phyloP scores from a whole-genome alignment of 2,797 vertebrate genomes.

The Melopsittacus undulatus region DNA sequence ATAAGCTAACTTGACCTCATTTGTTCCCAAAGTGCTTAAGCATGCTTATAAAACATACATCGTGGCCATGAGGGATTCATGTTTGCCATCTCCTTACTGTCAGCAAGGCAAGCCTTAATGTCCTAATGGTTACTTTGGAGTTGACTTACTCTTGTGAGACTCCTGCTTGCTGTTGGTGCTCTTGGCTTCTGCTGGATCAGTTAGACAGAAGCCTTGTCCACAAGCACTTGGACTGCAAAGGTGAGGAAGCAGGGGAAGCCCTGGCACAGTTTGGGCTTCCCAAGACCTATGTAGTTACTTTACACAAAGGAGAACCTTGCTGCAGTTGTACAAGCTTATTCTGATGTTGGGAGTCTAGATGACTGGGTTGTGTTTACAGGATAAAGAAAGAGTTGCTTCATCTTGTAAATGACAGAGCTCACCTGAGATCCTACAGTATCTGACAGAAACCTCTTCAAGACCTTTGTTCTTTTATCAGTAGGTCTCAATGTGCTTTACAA shows the following conservation, averaged over 20 bases:
- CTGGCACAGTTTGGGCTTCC: not conserved
- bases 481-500: not conserved
- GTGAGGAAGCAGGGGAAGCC: not conserved
- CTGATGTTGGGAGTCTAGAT: not conserved
- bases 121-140: accelerated
- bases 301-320: not conserved
- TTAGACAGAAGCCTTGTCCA: not conserved
- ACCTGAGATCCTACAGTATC: not conserved
- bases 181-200: not conserved
- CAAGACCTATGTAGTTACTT: not conserved
- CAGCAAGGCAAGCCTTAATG: not conserved
- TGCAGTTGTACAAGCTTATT: not conserved
- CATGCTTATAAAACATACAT: constrained; percentile 17
- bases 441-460: not conserved
- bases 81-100: not conserved
- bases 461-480: constrained; percentile 41
- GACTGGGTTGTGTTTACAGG: not conserved
- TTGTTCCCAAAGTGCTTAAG: constrained; percentile 35
- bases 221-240: not conserved
- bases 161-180: not conserved
- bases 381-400: not conserved
- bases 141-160: not conserved
- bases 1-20: constrained; percentile 57
- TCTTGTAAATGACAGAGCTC: not conserved
- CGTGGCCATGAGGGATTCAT: not conserved